Conservation (phyloP, 2,797 vertebrate genomes). For the Acomys russatus region DNA sequence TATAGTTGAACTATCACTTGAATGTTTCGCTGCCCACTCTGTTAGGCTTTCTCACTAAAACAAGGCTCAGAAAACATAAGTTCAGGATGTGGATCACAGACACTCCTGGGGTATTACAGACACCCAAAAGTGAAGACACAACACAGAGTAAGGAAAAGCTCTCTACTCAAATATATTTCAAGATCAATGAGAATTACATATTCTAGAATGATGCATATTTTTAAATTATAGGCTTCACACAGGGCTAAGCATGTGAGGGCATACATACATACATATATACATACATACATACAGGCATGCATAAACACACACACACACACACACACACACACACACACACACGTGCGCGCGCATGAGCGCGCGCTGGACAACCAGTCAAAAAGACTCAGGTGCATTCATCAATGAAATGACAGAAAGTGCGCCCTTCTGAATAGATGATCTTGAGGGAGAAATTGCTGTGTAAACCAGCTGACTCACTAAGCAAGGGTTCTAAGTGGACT, state of each 20-base stretch:
- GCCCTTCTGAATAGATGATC: neutral
- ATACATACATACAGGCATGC: neutral
- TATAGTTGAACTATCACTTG: conserved; percentile 62
- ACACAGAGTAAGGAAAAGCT: neutral
- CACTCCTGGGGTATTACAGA: neutral
- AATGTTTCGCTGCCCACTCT: conserved; percentile 40
- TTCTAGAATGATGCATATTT: conserved; percentile 19
- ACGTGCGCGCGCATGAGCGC: no score
- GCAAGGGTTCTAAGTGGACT: neutral
- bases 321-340: neutral
- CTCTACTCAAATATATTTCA: conserved; percentile 10
- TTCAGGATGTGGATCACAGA: conserved; percentile 1
- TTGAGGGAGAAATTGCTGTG: neutral
- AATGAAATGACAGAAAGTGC: neutral
- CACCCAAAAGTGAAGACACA: neutral
- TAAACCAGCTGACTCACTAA: neutral
- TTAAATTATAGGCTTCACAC: neutral
- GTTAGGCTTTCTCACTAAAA: conserved; percentile 64
- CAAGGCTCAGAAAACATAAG: conserved; percentile 53
- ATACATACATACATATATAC: neutral
- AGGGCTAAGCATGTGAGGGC: neutral
- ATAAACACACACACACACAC: neutral
- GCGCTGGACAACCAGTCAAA: neutral
- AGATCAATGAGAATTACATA: conserved; percentile 32
- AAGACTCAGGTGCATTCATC: neutral